Evolutionary conservation across 2,113 vertebrate species (phyloP).

Genomic region (Catharus bicknelli): DNA sequence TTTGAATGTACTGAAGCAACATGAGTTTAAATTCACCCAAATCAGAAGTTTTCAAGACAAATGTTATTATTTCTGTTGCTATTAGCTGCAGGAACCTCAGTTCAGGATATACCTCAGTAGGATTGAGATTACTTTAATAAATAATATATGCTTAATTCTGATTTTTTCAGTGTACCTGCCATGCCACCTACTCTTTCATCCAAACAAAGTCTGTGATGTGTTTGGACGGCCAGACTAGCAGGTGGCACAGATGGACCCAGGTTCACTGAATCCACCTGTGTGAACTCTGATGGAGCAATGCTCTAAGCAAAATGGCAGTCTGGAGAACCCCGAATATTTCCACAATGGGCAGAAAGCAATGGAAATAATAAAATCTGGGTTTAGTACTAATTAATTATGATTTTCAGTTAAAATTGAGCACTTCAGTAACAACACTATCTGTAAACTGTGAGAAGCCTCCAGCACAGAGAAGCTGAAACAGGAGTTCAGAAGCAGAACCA

Average conservation of each 20-base stretch:
- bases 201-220: fast-evolving
- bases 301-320: background rate
- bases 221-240: background rate
- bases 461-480: background rate
- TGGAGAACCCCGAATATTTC: background rate
- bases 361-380: background rate
- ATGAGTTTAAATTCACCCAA: background rate
- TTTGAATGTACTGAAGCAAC: background rate
- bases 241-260: background rate
- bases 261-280: background rate
- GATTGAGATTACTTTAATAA: background rate
- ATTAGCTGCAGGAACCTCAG: background rate
- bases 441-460: background rate
- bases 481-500: background rate
- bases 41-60: background rate
- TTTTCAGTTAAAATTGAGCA: background rate
- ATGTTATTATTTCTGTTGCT: background rate
- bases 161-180: background rate
- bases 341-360: background rate
- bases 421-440: background rate
- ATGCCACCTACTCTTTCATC: background rate
- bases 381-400: background rate
- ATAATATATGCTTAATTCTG: background rate
- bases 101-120: background rate
- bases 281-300: background rate